phyloP scores from a whole-genome alignment of 2,797 vertebrate species.

The Molossus molossus region DNA sequence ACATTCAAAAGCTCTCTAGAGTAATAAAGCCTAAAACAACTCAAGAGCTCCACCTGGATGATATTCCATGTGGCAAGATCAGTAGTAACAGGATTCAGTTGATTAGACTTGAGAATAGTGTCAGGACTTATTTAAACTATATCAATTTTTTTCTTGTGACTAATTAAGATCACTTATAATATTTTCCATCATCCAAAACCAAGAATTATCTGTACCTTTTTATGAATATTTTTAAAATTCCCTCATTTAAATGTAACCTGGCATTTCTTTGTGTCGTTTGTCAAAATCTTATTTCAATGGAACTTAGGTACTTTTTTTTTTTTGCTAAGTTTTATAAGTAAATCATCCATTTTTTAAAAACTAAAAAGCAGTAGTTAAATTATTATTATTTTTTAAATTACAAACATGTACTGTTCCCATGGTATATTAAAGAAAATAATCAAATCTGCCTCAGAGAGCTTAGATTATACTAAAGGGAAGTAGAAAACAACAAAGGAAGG shows the following conservation, averaged over 20 bases:
- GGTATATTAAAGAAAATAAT: slow-evolving; percentile 30
- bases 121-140: slow-evolving; percentile 18
- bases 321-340: neutral
- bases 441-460: neutral
- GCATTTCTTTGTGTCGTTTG: neutral
- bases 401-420: neutral
- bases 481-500: neutral
- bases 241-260: neutral
- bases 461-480: neutral
- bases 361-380: neutral
- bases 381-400: neutral
- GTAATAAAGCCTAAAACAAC: neutral
- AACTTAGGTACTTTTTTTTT: neutral
- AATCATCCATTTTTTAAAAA: neutral
- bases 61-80: neutral
- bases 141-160: neutral
- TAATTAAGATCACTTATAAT: neutral
- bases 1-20: neutral
- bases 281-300: neutral
- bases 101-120: neutral
- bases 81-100: neutral
- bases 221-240: neutral
- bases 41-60: neutral
- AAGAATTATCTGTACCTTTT: neutral
- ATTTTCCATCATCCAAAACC: neutral